phyloP scores from a whole-genome alignment of 2,113 vertebrate genomes.

The Tor tambroides region DNA sequence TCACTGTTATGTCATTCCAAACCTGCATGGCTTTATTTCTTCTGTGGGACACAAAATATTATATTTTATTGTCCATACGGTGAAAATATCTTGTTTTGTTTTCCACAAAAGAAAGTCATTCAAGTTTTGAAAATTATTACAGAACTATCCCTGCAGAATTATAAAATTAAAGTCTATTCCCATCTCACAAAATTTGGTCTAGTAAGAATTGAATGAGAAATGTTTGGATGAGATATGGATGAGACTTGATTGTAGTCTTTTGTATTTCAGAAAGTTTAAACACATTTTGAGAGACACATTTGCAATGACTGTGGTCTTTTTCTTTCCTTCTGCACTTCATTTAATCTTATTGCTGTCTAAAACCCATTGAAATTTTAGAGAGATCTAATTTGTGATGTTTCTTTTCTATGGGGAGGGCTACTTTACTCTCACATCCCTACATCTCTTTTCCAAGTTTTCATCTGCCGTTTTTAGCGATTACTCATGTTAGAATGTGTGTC shows the following conservation, averaged over 20 bases:
- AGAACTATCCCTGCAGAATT: not conserved
- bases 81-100: too few species aligned
- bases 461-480: slow-evolving; percentile 1
- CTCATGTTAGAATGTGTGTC: not conserved
- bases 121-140: not conserved
- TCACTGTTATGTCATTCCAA: too few species aligned
- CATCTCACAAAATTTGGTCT: not conserved
- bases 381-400: not conserved
- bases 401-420: not conserved
- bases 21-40: too few species aligned
- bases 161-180: not conserved
- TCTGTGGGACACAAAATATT: too few species aligned
- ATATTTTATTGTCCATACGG: too few species aligned
- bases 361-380: not conserved
- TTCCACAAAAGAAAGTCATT: not conserved
- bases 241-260: not conserved
- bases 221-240: not conserved
- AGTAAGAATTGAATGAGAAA: not conserved
- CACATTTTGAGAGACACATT: not conserved
- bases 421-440: not conserved
- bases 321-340: not conserved
- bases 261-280: not conserved
- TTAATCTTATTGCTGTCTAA: not conserved
- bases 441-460: not conserved
- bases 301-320: not conserved